These are phyloP conservation scores for Conistra vaccinii DNA, from an alignment of 2,888 invertebrate genomes.

Conservation along the genomic window DNA sequence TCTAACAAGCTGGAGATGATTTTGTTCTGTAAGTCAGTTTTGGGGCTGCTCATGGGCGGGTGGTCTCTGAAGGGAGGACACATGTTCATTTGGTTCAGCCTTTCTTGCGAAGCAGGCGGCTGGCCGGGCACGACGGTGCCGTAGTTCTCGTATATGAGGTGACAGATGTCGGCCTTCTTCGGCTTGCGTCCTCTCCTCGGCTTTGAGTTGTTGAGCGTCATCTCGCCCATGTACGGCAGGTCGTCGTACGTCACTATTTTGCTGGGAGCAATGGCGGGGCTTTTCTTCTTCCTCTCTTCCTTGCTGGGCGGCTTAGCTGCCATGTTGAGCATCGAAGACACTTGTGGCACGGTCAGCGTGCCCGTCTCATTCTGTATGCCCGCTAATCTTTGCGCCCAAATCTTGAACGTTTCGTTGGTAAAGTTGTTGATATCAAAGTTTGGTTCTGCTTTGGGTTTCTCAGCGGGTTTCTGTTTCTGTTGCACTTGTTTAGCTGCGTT, in stretches of 20 bases:
- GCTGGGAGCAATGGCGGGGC: conserved; percentile 84
- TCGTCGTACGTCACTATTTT: conserved; percentile 94
- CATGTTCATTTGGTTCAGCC: conserved; percentile 75
- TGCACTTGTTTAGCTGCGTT: conserved; percentile 81
- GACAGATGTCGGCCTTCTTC: conserved; percentile 97
- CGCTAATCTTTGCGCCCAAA: conserved; percentile 94
- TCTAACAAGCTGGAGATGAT: conserved; percentile 93
- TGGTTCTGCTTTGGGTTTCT: conserved; percentile 83
- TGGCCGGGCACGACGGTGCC: conserved; percentile 96
- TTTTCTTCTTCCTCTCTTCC: conserved; percentile 83
- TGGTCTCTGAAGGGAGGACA: conserved; percentile 76
- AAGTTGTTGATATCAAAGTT: conserved; percentile 83
- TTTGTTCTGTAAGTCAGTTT: conserved; percentile 92
- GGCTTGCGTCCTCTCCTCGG: conserved; percentile 97
- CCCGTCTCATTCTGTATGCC: conserved; percentile 92
- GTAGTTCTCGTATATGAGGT: conserved; percentile 97
- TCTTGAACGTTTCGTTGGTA: conserved; percentile 93
- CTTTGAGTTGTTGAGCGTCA: conserved; percentile 96
- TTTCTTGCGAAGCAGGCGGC: conserved; percentile 89
- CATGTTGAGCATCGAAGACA: conserved; percentile 74
- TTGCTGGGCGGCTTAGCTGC: conserved; percentile 75
- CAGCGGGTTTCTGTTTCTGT: conserved; percentile 76
- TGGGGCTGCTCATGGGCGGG: conserved; percentile 80
- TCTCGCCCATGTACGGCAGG: conserved; percentile 97
- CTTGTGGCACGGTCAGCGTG: conserved; percentile 75